Conservation (phyloP, 2,113 vertebrate genomes). For the Cichladusa arquata region DNA sequence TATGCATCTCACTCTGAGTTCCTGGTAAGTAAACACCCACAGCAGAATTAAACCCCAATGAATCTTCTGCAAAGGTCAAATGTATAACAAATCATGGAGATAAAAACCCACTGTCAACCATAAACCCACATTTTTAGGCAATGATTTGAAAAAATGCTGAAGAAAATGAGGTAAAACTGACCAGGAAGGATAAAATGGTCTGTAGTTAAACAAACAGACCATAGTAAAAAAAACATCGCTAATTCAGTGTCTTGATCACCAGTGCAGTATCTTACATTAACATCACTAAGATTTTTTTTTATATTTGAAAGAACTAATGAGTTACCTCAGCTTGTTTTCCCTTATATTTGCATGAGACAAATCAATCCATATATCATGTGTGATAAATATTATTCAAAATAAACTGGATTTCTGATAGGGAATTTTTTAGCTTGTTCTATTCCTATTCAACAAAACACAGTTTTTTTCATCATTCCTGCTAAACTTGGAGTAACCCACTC, state of each 20-base stretch:
- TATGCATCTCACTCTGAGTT: not conserved
- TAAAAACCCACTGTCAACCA: not conserved
- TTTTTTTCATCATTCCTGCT: not conserved
- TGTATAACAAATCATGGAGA: not conserved
- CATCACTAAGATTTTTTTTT: not conserved
- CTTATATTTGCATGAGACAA: not conserved
- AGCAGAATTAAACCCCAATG: not conserved
- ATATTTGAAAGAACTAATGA: not conserved
- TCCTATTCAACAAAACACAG: accelerated
- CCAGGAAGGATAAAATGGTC: not conserved
- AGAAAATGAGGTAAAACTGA: not conserved
- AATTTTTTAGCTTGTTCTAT: not conserved
- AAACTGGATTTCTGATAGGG: not conserved
- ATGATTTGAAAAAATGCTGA: not conserved
- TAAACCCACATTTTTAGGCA: not conserved
- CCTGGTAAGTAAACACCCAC: not conserved
- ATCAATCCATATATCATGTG: not conserved
- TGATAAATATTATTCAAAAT: not conserved
- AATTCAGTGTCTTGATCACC: not conserved
- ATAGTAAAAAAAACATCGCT: not conserved
- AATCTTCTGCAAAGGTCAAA: slow-evolving; percentile 15
- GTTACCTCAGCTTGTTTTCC: not conserved
- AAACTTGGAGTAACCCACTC: not conserved
- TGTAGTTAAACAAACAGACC: not conserved
- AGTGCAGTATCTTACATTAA: not conserved